Evolutionary conservation across 2,797 vertebrate genomes (phyloP).

Genomic region (Trachops cirrhosus): DNA sequence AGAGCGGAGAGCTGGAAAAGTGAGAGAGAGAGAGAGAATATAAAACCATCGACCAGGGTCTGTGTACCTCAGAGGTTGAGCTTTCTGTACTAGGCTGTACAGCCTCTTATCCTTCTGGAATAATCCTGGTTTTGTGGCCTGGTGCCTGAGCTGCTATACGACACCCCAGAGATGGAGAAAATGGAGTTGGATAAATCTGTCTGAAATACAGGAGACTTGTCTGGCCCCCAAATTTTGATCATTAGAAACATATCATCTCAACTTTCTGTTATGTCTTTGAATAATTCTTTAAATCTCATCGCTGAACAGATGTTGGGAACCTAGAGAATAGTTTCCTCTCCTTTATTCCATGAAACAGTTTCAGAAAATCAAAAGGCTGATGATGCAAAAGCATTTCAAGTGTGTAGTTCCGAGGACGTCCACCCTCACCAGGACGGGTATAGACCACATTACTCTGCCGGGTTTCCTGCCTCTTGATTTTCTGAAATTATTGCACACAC

Average conservation of each 20-base stretch:
- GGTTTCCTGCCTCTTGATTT: not conserved
- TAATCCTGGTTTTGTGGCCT: not conserved
- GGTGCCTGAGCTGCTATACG: not conserved
- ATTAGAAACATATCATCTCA: not conserved
- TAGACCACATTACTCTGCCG: accelerated
- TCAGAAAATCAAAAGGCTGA: not conserved
- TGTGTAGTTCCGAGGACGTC: not conserved
- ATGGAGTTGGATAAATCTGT: not conserved
- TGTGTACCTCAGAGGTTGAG: no score
- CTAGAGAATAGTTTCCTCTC: not conserved
- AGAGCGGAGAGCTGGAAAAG: not conserved
- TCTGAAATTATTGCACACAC: not conserved
- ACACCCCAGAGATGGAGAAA: not conserved
- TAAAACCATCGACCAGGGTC: no score
- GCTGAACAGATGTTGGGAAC: not conserved
- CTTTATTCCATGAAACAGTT: not conserved
- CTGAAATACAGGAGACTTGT: not conserved
- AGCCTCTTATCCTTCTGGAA: no score
- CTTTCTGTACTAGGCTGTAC: no score
- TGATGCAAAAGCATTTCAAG: not conserved
- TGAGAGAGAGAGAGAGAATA: not conserved
- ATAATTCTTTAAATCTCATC: not conserved
- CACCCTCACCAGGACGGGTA: no score
- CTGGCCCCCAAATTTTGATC: not conserved
- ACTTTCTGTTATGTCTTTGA: not conserved